A percentile compares a stretch with the other conserved stretches of the same genome.
Conservation (phyloP, 2,797 vertebrate species). For the Trachurus trachurus region DNA sequence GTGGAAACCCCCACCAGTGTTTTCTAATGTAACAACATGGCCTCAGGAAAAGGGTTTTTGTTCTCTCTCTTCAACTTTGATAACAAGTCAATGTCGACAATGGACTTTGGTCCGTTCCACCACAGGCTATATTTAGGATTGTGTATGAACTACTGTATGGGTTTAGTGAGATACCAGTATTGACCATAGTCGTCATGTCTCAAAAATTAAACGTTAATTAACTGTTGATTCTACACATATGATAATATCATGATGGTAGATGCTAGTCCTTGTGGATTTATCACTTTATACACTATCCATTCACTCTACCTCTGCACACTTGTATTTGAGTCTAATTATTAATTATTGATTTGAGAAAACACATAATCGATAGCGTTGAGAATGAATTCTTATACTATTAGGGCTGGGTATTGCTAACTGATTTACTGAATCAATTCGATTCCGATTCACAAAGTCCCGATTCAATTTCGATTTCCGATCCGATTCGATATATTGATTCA, state of each 20-base stretch:
- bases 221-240: no score
- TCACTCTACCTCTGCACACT: neutral
- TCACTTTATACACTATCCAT: neutral
- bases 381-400: no score
- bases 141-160: neutral
- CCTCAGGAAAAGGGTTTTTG: slow-evolving; percentile 25
- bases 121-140: slow-evolving; percentile 1
- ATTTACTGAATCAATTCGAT: no score
- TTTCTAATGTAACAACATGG: slow-evolving; percentile 11
- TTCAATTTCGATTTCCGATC: no score
- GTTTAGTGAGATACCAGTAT: neutral
- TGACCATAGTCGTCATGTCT: neutral
- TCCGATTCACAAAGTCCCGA: no score
- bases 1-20: slow-evolving; percentile 30
- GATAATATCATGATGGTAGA: no score
- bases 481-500: no score
- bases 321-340: no score
- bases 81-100: slow-evolving; percentile 12
- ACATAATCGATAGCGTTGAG: neutral
- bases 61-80: slow-evolving; percentile 21
- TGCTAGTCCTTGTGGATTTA: no score
- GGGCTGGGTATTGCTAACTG: no score
- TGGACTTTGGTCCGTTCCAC: slow-evolving; percentile 19
- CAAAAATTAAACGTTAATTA: no score
- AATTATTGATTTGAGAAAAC: neutral